These are phyloP conservation scores for Henricia sp. DNA, from an alignment of 53 echinoderm and acorn worm species.

Conservation along the genomic window DNA sequence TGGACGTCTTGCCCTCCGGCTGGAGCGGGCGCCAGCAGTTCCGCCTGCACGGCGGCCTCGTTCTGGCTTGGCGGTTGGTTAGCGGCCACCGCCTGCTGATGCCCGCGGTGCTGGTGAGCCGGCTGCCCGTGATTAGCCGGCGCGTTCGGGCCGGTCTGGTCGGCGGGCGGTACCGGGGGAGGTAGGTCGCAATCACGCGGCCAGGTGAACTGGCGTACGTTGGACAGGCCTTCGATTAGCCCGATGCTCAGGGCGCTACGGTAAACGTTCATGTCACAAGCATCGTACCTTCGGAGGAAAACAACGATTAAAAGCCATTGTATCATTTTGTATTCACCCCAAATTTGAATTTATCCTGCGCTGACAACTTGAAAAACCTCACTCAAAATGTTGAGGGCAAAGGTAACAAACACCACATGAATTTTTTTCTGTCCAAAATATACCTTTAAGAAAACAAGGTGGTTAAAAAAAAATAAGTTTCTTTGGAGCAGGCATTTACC, in stretches of 20 bases:
- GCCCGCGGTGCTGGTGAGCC: constrained; percentile 27
- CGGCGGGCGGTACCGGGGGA: constrained; percentile 72
- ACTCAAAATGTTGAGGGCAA: too few relatives aligned
- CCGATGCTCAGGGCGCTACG: constrained; percentile 94
- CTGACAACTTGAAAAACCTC: too few relatives aligned
- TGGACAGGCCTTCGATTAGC: constrained; percentile 82
- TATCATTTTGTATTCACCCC: too few relatives aligned
- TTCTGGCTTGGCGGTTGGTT: constrained; percentile 35
- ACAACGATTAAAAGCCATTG: neutral
- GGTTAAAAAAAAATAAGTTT: too few relatives aligned
- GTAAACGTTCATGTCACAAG: constrained; percentile 98
- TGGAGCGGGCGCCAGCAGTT: constrained; percentile 23
- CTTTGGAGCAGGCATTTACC: too few relatives aligned
- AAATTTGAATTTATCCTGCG: too few relatives aligned
- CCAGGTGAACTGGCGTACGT: constrained; percentile 91
- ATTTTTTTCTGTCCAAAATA: too few relatives aligned
- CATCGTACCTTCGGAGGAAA: constrained; percentile 81
- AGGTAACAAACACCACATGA: too few relatives aligned
- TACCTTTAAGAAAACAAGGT: too few relatives aligned
- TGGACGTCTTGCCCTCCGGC: neutral
- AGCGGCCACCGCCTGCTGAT: constrained; percentile 28
- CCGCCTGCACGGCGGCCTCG: constrained; percentile 49
- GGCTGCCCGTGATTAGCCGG: too few relatives aligned
- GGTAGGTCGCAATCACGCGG: constrained; percentile 95
- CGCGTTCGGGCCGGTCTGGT: constrained; percentile 61